These are phyloP conservation scores for Sorex fumeus DNA, from an alignment of 2,113 vertebrate genomes.

Conservation along the genomic window DNA sequence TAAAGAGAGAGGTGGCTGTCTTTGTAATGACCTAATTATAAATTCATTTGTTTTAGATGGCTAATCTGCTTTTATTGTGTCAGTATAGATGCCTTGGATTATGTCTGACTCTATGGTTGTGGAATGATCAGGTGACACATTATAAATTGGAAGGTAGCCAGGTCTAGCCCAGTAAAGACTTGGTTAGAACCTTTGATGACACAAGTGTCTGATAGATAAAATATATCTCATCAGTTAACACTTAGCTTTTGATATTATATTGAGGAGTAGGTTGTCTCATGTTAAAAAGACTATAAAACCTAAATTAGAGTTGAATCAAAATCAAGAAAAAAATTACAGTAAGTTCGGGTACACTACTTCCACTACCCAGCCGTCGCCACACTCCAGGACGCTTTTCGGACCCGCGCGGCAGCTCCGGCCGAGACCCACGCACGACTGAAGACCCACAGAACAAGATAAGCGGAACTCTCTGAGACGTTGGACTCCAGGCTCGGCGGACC, in stretches of 20 bases:
- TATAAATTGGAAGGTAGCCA: conserved; percentile 77
- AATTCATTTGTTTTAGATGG: conserved; percentile 86
- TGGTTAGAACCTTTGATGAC: conserved; percentile 73
- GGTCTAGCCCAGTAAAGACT: conserved; percentile 40
- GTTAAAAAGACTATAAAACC: conserved; percentile 56
- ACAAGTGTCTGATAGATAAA: conserved; percentile 74
- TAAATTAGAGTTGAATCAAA: conserved; percentile 30
- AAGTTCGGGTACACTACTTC: too few relatives aligned
- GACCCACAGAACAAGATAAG: too few relatives aligned
- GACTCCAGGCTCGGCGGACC: too few relatives aligned
- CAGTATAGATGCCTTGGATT: conserved; percentile 76
- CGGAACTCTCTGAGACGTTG: too few relatives aligned
- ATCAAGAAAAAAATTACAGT: conserved; percentile 18
- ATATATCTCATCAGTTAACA: conserved; percentile 58
- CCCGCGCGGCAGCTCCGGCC: too few relatives aligned
- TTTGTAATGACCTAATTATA: conserved; percentile 85
- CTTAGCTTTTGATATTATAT: conserved; percentile 62
- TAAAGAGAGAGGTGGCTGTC: conserved; percentile 67
- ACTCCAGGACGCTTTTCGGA: too few relatives aligned
- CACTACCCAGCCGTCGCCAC: too few relatives aligned
- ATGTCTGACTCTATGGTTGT: conserved; percentile 60
- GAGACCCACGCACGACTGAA: too few relatives aligned
- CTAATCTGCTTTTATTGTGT: conserved; percentile 82
- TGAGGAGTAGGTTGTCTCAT: conserved; percentile 59
- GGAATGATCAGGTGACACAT: conserved; percentile 74